Percentiles rank a stretch among this genome's conserved stretches.
These are phyloP conservation scores for Nothobranchius kuhntae DNA, from an alignment of 2,113 vertebrate genomes.

Conservation along the genomic window DNA sequence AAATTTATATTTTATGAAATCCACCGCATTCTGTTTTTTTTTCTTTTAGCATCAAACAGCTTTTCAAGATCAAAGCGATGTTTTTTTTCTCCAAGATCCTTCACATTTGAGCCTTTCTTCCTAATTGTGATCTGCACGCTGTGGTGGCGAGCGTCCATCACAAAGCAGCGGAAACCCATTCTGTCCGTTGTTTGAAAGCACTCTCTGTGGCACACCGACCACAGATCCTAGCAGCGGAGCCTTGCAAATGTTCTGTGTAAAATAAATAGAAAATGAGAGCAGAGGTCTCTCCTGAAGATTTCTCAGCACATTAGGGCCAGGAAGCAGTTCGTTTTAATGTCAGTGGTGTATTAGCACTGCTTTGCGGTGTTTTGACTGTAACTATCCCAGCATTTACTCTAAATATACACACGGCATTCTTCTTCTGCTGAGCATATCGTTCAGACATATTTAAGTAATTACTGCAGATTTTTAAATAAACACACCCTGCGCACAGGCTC, in stretches of 20 bases:
- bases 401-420: conserved; percentile 70
- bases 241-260: conserved; percentile 67
- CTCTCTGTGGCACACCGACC: conserved; percentile 41
- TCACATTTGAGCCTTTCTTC: conserved; percentile 18
- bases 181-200: conserved; percentile 63
- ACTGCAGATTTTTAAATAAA: conserved; percentile 73
- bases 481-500: conserved; percentile 61
- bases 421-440: conserved; percentile 62
- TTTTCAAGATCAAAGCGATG: conserved; percentile 59
- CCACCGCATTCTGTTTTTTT: conserved; percentile 21
- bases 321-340: conserved; percentile 72
- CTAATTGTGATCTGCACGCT: neutral
- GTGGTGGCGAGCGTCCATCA: conserved; percentile 45
- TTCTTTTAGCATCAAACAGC: conserved; percentile 36
- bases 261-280: conserved; percentile 69
- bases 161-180: conserved; percentile 59
- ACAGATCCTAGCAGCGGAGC: conserved; percentile 36
- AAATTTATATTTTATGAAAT: conserved; percentile 27
- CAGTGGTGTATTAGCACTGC: conserved; percentile 61
- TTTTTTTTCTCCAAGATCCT: neutral
- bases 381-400: conserved; percentile 69
- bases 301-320: conserved; percentile 74
- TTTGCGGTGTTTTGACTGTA: conserved; percentile 68
- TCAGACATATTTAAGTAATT: conserved; percentile 75
- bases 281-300: conserved; percentile 56